Base-by-base conservation (phyloP, 2,113 vertebrate genomes). In the Furnarius figulus region DNA sequence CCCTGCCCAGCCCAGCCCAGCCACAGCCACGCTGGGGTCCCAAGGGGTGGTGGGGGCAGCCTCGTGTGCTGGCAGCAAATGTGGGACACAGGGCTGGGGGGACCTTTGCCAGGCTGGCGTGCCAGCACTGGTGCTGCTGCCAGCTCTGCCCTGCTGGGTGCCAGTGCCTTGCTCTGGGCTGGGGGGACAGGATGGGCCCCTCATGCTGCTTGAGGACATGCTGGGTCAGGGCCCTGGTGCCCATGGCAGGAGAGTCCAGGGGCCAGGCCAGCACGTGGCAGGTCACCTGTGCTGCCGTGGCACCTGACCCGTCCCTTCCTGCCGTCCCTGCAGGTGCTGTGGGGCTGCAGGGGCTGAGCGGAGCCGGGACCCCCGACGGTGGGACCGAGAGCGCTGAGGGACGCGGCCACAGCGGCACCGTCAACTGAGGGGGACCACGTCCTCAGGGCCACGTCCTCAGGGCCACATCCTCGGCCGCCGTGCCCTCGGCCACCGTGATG, bases 361-460 rank as follows among this genome's bases (percentile, higher is more conserved):
- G 42, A 0, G 1, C 8, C 0, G 6, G 5, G 37, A 27, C 9
- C 12, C 1, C 7, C 8, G n/a, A 50, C 1, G 1, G 18, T 0
- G 24, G 8, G 9, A n/a, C 5, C 0, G 47, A 40, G 6, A 20
- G 27, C 0, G 0, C 2, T 1, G 96, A 86, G 8, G 89, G 17
- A 33, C 47, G 21, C 14, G 79, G 39, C 35, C 28, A 0, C 15
- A 44, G 30, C 3, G 2, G 55, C 59, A 35, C 52, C 0, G 8
- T 97, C 77, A 97, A 97, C 87, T 97, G 94, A 97, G 44, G 4
- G 1, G 17, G 20, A 8, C 14, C 1, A 0, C 1, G 28, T 62
- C 40, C 79, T 21, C 0, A n/a, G n/a, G 2, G 71, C 31, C 40
- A 35, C 12, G 35, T 65, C 50, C 59, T 58, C 3, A 53, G 85